phyloP scores from a whole-genome alignment of 2,797 vertebrate species.

The Cirrhinus mrigala region DNA sequence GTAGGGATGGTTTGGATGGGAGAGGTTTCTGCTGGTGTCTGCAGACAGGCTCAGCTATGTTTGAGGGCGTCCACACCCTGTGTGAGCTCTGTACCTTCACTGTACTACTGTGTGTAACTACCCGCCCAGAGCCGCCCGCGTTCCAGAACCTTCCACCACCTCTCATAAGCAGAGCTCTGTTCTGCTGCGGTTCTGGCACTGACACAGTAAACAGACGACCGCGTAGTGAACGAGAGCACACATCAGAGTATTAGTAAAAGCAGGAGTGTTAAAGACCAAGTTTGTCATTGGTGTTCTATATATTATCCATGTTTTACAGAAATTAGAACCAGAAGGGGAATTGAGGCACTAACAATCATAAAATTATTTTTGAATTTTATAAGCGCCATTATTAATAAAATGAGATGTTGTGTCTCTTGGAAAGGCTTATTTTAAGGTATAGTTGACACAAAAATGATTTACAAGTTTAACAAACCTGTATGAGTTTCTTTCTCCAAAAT shows the following conservation, averaged over 20 bases:
- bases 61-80: slow-evolving; percentile 12
- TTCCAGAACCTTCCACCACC: slow-evolving; percentile 8
- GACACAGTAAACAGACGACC: neutral
- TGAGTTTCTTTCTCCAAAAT: neutral
- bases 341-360: neutral
- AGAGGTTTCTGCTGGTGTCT: slow-evolving; percentile 11
- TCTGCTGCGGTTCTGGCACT: neutral
- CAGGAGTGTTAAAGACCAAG: neutral
- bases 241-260: neutral
- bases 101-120: slow-evolving; percentile 30
- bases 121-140: neutral
- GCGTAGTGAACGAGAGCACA: neutral
- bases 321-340: neutral
- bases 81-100: slow-evolving; percentile 37
- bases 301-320: neutral
- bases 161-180: slow-evolving; percentile 35
- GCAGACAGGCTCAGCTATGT: slow-evolving; percentile 46
- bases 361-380: neutral
- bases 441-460: neutral
- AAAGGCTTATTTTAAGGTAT: neutral
- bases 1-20: neutral
- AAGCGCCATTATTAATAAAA: neutral
- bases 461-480: neutral
- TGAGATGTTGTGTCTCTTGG: neutral
- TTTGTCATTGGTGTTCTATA: neutral